phyloP scores from a whole-genome alignment of 1,140 invertebrate genomes.

The Laupala kohalensis region DNA sequence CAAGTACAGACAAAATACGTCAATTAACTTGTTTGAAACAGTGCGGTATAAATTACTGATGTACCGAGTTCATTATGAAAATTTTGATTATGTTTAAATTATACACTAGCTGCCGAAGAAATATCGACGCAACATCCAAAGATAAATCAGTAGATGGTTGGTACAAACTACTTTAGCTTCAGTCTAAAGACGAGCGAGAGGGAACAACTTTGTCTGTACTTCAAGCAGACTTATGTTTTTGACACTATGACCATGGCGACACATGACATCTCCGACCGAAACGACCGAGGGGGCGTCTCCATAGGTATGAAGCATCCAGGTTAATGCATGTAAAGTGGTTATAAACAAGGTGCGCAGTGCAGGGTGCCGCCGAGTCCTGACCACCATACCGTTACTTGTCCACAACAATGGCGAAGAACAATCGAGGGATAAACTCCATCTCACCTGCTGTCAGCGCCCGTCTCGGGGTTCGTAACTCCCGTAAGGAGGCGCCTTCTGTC shows the following conservation, averaged over 20 bases:
- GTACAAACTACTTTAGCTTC: not conserved
- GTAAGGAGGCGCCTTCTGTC: not conserved
- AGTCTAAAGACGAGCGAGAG: not conserved
- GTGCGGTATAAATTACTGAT: too few relatives aligned
- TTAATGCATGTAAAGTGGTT: not conserved
- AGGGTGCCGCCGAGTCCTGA: not conserved
- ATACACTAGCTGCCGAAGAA: too few relatives aligned
- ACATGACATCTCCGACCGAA: not conserved
- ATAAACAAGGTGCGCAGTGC: not conserved
- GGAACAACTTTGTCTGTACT: not conserved
- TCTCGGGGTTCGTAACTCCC: not conserved
- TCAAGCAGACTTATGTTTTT: not conserved
- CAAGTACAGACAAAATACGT: too few relatives aligned
- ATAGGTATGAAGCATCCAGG: not conserved
- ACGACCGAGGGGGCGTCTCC: not conserved
- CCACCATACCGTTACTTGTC: not conserved
- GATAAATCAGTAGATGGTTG: too few relatives aligned
- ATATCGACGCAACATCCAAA: too few relatives aligned
- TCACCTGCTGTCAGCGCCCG: not conserved
- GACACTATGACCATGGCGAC: not conserved
- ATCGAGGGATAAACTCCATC: not conserved
- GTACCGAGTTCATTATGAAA: too few relatives aligned
- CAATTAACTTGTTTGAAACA: too few relatives aligned
- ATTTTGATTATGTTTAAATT: too few relatives aligned
- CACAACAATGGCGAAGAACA: not conserved